These are phyloP conservation scores for Oncopodura yosiiana DNA, from an alignment of 1,140 invertebrate species.

Conservation along the genomic window DNA sequence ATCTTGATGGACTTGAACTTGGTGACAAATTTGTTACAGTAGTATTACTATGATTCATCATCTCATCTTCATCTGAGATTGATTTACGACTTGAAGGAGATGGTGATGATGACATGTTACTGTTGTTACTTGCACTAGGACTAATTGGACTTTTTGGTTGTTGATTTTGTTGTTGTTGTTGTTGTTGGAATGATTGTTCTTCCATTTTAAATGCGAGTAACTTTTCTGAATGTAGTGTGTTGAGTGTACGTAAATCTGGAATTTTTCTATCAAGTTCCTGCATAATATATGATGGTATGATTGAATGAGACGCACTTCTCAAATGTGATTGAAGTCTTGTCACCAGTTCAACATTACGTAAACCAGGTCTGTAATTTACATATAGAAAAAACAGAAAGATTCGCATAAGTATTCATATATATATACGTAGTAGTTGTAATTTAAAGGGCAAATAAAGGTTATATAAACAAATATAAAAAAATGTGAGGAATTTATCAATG, in stretches of 20 bases:
- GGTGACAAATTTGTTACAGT: too few species aligned
- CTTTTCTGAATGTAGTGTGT: slow-evolving; percentile 93
- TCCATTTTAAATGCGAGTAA: slow-evolving; percentile 84
- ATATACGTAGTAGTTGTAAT: slow-evolving; percentile 2
- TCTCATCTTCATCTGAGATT: slow-evolving; percentile 20
- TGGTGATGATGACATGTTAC: slow-evolving; percentile 2
- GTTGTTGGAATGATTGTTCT: slow-evolving; percentile 48
- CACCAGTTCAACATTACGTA: slow-evolving; percentile 82
- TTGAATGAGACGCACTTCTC: slow-evolving; percentile 28
- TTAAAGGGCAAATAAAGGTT: background rate
- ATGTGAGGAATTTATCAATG: background rate
- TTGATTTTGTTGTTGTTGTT: background rate
- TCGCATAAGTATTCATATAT: background rate
- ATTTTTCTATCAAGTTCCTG: slow-evolving; percentile 85
- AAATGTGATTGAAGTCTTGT: slow-evolving; percentile 49
- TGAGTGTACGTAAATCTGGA: slow-evolving; percentile 85
- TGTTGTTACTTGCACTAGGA: too few species aligned
- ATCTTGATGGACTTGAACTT: slow-evolving; percentile 11
- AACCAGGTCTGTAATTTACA: slow-evolving; percentile 77
- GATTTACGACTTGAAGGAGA: slow-evolving; percentile 27
- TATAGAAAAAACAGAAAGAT: slow-evolving; percentile 35
- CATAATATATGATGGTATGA: slow-evolving; percentile 66
- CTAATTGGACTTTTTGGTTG: too few species aligned
- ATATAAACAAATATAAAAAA: slow-evolving; percentile 10
- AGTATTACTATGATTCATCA: too few species aligned